Evolutionary conservation across 2,113 vertebrate genomes (phyloP).

Genomic region (Ginglymostoma cirratum): DNA sequence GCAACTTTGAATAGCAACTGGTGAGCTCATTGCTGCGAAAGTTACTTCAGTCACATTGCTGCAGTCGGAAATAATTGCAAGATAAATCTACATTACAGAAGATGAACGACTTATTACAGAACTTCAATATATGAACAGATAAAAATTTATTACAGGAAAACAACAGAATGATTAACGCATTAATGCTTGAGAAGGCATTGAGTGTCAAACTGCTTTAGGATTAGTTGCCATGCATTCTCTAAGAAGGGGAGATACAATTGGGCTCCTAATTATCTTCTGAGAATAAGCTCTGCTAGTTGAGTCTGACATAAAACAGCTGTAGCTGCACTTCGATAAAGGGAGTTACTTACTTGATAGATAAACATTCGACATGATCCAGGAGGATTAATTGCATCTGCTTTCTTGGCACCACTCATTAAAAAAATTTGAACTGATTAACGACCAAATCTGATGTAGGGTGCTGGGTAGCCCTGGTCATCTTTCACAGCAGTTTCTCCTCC

Average conservation of each 20-base stretch:
- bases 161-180: slow-evolving; percentile 5
- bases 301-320: slow-evolving; percentile 24
- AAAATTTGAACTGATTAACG: slow-evolving; percentile 30
- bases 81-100: not conserved
- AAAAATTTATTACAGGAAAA: slow-evolving; percentile 21
- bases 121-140: not conserved
- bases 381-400: slow-evolving; percentile 19
- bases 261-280: slow-evolving; percentile 20
- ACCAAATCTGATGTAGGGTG: not conserved
- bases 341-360: not conserved
- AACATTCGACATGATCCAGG: not conserved
- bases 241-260: not conserved
- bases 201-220: not conserved
- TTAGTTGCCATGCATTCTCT: not conserved
- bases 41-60: not conserved
- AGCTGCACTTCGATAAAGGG: slow-evolving; percentile 11
- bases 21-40: not conserved
- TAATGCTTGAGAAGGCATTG: not conserved
- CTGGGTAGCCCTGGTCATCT: not conserved
- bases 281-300: not conserved
- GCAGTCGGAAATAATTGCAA: slow-evolving; percentile 25
- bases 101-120: not conserved
- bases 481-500: not conserved
- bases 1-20: not conserved
- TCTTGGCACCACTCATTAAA: not conserved